Evolutionary conservation across 2,888 invertebrate species (phyloP), one percentile per base, ranked within the genome.

Genomic region (Mantis religiosa): DNA sequence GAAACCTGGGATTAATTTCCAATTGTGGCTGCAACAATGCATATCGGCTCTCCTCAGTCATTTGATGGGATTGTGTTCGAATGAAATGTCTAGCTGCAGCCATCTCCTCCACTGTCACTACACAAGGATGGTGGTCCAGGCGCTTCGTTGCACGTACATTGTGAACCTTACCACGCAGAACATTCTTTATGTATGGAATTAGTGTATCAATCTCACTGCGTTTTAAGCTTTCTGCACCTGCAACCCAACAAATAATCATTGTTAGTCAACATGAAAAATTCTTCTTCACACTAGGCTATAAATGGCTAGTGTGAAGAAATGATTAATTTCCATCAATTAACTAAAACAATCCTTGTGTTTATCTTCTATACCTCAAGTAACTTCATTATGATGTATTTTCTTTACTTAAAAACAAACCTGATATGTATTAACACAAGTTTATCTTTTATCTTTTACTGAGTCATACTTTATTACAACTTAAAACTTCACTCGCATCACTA

Each of bases 31-130:
- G 97, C 88, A 99, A 93, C 89, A 99, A 93, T 0, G 97, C 96
- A 92, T 96, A 98, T 92, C 98, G 95, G 92, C 97, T 96, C 91
- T 98, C 98, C 91, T 98, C 98, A 0, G 96, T 95, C 89, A 98
- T 93, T 91, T 95, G 95, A 91, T 96, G 96, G 88, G 98, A 96
- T 92, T 98, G 98, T 0, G 98, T 98, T 88, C 97, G 95, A 88
- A 99, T 96, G 92, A 99, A 99, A 93, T 99, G 99, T 85, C 99
- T 94, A 0, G 99, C 99, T 2, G 98, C 97, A 0, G 98, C 99
- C 98, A 99, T 99, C 93, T 99, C 99, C 91, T 97, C 97, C 0
- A 99, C 98, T 0, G 98, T 98, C 3, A 99, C 95, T 1, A 99
- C 97, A 92, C 99, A 99, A 0, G 99, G 99, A 94, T 99, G 98